phyloP scores from a whole-genome alignment of 2,888 invertebrate species.

The Tetrapedia diversipes region DNA sequence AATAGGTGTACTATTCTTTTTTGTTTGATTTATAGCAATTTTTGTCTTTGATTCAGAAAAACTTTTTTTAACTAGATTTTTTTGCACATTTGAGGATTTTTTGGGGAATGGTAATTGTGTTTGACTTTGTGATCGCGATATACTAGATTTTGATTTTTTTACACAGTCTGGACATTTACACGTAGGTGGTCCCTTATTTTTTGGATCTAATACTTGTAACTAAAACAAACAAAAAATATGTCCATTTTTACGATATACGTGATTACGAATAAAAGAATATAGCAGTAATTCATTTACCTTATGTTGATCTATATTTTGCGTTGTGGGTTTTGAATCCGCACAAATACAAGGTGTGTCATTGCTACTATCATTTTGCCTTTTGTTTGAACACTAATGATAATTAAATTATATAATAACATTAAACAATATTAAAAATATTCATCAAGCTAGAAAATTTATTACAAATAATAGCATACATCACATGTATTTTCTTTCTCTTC shows the following conservation, averaged over 20 bases:
- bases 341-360: slow-evolving; percentile 67
- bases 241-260: not conserved
- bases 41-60: slow-evolving; percentile 59
- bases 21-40: slow-evolving; percentile 68
- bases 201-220: slow-evolving; percentile 79
- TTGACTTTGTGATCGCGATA: slow-evolving; percentile 68
- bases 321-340: slow-evolving; percentile 71
- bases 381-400: slow-evolving; percentile 64
- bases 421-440: slow-evolving; percentile 15
- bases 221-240: slow-evolving; percentile 48
- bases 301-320: slow-evolving; percentile 75
- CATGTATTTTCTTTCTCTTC: slow-evolving; percentile 82
- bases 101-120: slow-evolving; percentile 63
- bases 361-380: slow-evolving; percentile 59
- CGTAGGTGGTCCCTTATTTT: slow-evolving; percentile 77
- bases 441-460: not conserved
- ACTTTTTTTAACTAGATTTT: slow-evolving; percentile 60
- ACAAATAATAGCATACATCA: slow-evolving; percentile 77
- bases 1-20: slow-evolving; percentile 55
- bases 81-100: slow-evolving; percentile 62
- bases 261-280: not conserved
- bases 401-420: slow-evolving; percentile 22
- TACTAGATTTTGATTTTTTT: slow-evolving; percentile 73
- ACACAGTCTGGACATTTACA: slow-evolving; percentile 81
- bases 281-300: slow-evolving; percentile 71